Base-by-base conservation (phyloP, 1,140 invertebrate species). In the Pseudomyrmex concolor region DNA sequence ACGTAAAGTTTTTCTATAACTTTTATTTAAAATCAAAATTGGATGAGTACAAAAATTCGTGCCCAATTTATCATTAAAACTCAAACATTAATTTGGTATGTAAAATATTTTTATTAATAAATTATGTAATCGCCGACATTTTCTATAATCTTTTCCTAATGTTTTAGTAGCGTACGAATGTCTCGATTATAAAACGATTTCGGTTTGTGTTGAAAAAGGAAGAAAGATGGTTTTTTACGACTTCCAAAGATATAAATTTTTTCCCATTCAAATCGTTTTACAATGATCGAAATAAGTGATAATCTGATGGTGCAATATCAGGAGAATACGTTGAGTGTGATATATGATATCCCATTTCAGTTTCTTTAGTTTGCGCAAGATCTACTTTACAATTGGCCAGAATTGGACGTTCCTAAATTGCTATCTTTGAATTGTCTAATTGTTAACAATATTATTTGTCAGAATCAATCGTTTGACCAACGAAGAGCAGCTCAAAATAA, bases 1-100 rank as follows among this genome's bases (percentile, higher is more conserved):
- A n/a, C n/a, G n/a, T n/a, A n/a, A n/a, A 55, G 63, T 55, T 72
- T 84, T 77, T 77, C 68, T 3, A 25, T 22, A 1, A 22, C 22
- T 22, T 22, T 22, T 22, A 22, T 1, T 22, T 22, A 22, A 22
- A 22, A 22, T 25, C 25, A 25, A 25, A 25, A 25, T 25, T 25
- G 25, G 25, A 2, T 25, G 25, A 25, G 1, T 2, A 2, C 3
- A 25, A 25, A 25, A 25, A 2, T 25, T 25, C 25, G 25, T 25
- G 25, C 3, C 25, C 25, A 2, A 25, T 25, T 25, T 25, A 25
- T 25, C 25, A 25, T 25, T 25, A 25, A 25, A 25, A 25, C 25
- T 25, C 25, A 25, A 25, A 1, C 25, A 25, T 0, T 4, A 25
- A 25, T 25, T 25, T 25, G 25, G 25, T 25, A 4, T 25, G 25